Conservation (phyloP, 2,888 invertebrate genomes). For the Conchocele bisecta region DNA sequence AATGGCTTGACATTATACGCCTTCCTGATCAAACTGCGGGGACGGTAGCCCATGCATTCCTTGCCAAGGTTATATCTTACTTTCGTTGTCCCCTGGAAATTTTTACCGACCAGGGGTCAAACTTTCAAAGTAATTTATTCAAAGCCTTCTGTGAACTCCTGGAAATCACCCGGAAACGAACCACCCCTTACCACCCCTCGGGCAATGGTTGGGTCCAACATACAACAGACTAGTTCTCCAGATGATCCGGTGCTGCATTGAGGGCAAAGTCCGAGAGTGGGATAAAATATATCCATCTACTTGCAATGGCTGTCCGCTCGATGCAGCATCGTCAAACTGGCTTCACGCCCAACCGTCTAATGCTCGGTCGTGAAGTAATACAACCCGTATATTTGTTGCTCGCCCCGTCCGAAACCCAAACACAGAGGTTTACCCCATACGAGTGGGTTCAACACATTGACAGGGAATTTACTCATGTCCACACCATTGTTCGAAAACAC, state of each 20-base stretch:
- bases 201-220: constrained; percentile 24
- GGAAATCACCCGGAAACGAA: constrained; percentile 16
- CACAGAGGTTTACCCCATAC: neutral
- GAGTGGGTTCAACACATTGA: neutral
- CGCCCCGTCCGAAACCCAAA: neutral
- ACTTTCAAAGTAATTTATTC: constrained; percentile 30
- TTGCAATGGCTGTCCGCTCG: constrained; percentile 3
- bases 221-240: constrained; percentile 6
- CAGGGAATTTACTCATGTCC: neutral
- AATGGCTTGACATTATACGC: constrained; percentile 32
- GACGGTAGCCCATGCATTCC: constrained; percentile 9
- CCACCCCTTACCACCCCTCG: too few relatives aligned
- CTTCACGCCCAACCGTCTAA: constrained; percentile 6
- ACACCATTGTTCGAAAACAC: neutral
- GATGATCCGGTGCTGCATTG: neutral
- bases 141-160: constrained; percentile 18
- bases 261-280: neutral
- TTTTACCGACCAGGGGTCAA: constrained; percentile 40
- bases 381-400: neutral
- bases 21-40: constrained; percentile 34
- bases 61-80: constrained; percentile 12
- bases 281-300: neutral
- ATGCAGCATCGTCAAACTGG: too few relatives aligned
- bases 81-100: constrained; percentile 49
- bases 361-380: constrained; percentile 6